These are phyloP conservation scores for Gadus chalcogrammus DNA, from an alignment of 2,113 vertebrate species.

Conservation along the genomic window DNA sequence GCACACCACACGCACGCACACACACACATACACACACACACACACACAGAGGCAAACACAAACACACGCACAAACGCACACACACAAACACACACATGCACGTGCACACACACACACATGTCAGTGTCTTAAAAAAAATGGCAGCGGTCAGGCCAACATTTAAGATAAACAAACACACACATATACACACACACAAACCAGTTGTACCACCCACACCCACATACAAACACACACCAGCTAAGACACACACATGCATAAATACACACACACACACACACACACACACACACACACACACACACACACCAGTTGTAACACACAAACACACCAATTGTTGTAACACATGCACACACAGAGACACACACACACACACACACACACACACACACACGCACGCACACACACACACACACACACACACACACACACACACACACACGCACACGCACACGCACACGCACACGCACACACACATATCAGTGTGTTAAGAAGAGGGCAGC, in stretches of 20 bases:
- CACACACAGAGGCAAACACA: background rate
- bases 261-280: too few species aligned
- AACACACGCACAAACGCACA: constrained; percentile 1
- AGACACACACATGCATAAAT: too few species aligned
- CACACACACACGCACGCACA: too few species aligned
- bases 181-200: background rate
- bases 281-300: background rate
- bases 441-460: too few species aligned
- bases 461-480: background rate
- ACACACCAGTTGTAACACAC: background rate
- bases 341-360: background rate
- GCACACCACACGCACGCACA: background rate
- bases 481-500: background rate
- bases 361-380: background rate
- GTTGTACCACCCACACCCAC: background rate
- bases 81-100: constrained; percentile 5
- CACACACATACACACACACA: background rate
- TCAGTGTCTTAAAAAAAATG: background rate
- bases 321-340: background rate
- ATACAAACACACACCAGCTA: too few species aligned
- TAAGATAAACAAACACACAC: background rate
- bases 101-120: background rate
- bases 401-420: background rate
- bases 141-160: background rate
- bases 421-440: background rate